Conservation (phyloP, 2,113 vertebrate species). For the Periophthalmodon schlosseri region DNA sequence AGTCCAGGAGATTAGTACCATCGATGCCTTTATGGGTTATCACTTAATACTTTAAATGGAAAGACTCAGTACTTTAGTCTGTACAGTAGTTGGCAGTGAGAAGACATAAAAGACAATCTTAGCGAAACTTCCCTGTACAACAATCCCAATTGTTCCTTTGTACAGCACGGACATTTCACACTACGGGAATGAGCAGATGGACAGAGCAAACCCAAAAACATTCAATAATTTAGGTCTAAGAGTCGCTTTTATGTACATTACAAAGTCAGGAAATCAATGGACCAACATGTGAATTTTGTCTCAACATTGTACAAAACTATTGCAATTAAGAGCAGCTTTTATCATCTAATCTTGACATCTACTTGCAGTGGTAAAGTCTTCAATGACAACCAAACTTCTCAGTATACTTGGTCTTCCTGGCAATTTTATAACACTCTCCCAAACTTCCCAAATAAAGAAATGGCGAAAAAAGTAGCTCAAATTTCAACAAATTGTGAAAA, state of each 20-base stretch:
- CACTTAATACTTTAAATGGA: slow-evolving; percentile 77
- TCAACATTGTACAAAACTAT: slow-evolving; percentile 77
- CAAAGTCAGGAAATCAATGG: slow-evolving; percentile 66
- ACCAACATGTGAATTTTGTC: slow-evolving; percentile 65
- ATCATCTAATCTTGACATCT: slow-evolving; percentile 68
- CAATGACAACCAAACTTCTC: slow-evolving; percentile 44
- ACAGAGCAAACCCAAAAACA: slow-evolving; percentile 68
- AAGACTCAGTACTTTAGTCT: slow-evolving; percentile 65
- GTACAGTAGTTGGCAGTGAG: slow-evolving; percentile 76
- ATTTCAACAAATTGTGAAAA: slow-evolving; percentile 17
- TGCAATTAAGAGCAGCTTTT: slow-evolving; percentile 76
- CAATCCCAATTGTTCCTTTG: slow-evolving; percentile 45
- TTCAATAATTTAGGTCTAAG: slow-evolving; percentile 74
- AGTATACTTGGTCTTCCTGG: slow-evolving; percentile 17
- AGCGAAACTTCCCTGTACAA: slow-evolving; percentile 40
- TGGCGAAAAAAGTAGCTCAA: slow-evolving; percentile 46
- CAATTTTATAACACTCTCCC: slow-evolving; percentile 21
- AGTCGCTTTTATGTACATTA: slow-evolving; percentile 70
- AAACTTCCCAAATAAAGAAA: slow-evolving; percentile 44
- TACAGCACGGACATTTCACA: slow-evolving; percentile 67
- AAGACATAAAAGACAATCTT: slow-evolving; percentile 60
- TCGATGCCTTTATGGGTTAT: slow-evolving; percentile 74
- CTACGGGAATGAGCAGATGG: slow-evolving; percentile 59
- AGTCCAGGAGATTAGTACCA: slow-evolving; percentile 81
- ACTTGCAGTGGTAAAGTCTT: slow-evolving; percentile 66